Evolutionary conservation across 1,140 invertebrate species (phyloP).

Genomic region (Drosophila ambigua): DNA sequence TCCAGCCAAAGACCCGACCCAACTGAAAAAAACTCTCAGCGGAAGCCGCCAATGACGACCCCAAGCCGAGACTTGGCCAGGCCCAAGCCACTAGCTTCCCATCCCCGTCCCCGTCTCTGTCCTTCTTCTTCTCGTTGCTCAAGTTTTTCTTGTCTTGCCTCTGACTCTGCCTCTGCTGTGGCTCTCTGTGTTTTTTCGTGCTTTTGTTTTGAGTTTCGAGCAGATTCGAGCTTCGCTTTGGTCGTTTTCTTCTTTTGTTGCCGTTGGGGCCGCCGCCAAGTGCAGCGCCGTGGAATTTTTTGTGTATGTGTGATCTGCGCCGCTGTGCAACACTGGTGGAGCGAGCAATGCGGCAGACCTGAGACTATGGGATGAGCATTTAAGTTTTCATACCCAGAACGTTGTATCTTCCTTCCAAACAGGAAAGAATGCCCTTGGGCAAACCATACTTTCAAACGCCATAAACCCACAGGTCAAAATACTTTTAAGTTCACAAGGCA

Average conservation of each 20-base stretch:
- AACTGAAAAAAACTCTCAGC: slow-evolving; percentile 45
- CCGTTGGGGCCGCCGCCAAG: slow-evolving; percentile 48
- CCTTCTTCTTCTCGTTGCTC: slow-evolving; percentile 20
- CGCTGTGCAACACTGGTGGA: slow-evolving; percentile 66
- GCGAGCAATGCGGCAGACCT: no score
- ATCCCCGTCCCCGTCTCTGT: neutral
- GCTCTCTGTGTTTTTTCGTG: slow-evolving; percentile 35
- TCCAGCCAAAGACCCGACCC: slow-evolving; percentile 18
- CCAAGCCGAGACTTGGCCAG: slow-evolving; percentile 44
- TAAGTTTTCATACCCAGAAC: no score
- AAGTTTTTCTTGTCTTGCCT: slow-evolving; percentile 42
- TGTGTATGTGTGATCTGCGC: slow-evolving; percentile 17
- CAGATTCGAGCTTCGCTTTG: slow-evolving; percentile 44
- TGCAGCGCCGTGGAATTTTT: slow-evolving; percentile 59
- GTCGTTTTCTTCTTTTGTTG: slow-evolving; percentile 39
- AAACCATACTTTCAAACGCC: no score
- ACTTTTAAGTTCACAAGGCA: no score
- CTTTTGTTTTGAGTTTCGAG: slow-evolving; percentile 62
- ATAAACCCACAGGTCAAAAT: no score
- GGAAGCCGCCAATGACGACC: slow-evolving; percentile 75
- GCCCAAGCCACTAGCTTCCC: slow-evolving; percentile 1
- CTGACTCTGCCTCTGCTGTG: slow-evolving; percentile 30
- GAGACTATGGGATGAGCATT: no score
- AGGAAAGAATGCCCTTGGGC: no score
- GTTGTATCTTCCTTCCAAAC: no score